Evolutionary conservation across 2,888 invertebrate species (phyloP), one percentile per base, ranked within the genome.

Genomic region (Phlogophora meticulosa): DNA sequence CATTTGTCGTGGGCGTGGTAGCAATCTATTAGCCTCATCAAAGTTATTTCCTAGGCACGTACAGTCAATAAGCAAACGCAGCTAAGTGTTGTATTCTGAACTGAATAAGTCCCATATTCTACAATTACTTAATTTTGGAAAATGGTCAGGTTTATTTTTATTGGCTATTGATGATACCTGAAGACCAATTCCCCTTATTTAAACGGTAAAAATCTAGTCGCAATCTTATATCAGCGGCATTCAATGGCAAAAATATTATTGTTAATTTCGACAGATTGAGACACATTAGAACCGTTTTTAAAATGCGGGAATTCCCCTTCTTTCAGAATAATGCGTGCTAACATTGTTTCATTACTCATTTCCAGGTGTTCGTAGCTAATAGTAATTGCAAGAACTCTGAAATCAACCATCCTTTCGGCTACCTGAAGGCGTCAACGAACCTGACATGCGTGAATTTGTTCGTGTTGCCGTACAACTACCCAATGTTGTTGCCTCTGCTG

Each of bases 391-490:
- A 95, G 83, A 94, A 88, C 72, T 97, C 98, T 56, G 99, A 99
- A 89, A 97, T 98, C 53, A 98, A 98, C 49, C 98, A 98, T 91
- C 99, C 99, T 0, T 99, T 99, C 93, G 99, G 99, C 17, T 99
- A 99, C 92, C 93, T 99, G 67, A 99, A 99, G 94, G 98, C 99
- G 0, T 98, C 99, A 80, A 98, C 99, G 7, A 98, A 98, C 88
- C 96, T 99, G 72, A 98, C 97, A 0, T 98, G 98, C 90, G 99
- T 99, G 43, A 99, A 99, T 95, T 95, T 99, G 72, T 99, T 99
- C 93, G 98, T 99, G 7, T 97, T 99, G 96, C 99, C 99, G 32
- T 99, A 99, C 95, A 99, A 99, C 94, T 99, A 99, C 93, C 99
- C 99, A 1, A 98, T 98, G 40, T 93, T 99, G 38, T 93, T 99